Conservation (phyloP, 1,140 invertebrate genomes). For the Drosophila sproati region DNA sequence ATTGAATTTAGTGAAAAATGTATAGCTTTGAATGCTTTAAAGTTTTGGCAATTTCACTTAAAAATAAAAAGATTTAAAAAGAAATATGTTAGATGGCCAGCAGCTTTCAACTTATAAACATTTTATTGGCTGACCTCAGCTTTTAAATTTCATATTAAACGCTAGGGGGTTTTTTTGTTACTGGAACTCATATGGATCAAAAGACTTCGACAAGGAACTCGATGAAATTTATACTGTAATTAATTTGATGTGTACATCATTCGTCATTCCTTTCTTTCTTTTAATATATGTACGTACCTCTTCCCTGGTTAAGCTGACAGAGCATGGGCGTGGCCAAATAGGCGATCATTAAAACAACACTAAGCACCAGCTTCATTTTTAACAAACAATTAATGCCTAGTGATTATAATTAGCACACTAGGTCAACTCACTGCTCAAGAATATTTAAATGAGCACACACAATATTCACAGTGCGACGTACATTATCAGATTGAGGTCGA, state of each 20-base stretch:
- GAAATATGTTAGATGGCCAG: no score
- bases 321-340: constrained; percentile 36
- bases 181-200: constrained; percentile 39
- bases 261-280: no score
- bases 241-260: no score
- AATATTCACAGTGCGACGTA: constrained; percentile 44
- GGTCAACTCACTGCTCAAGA: not conserved
- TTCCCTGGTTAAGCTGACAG: constrained; percentile 63
- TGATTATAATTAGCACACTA: constrained; percentile 1
- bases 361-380: constrained; percentile 47
- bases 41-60: no score
- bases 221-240: not conserved
- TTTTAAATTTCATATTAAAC: no score
- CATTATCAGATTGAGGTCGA: constrained; percentile 63
- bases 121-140: no score
- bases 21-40: no score
- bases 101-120: no score
- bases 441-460: constrained; percentile 23
- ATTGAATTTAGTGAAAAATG: no score
- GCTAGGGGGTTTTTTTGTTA: not conserved
- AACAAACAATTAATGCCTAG: not conserved
- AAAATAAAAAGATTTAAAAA: no score
- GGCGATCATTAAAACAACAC: constrained; percentile 44
- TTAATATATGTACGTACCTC: constrained; percentile 48
- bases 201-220: constrained; percentile 71